Base-by-base conservation (phyloP, 1,140 invertebrate genomes). In the Lordiphosa collinella region DNA sequence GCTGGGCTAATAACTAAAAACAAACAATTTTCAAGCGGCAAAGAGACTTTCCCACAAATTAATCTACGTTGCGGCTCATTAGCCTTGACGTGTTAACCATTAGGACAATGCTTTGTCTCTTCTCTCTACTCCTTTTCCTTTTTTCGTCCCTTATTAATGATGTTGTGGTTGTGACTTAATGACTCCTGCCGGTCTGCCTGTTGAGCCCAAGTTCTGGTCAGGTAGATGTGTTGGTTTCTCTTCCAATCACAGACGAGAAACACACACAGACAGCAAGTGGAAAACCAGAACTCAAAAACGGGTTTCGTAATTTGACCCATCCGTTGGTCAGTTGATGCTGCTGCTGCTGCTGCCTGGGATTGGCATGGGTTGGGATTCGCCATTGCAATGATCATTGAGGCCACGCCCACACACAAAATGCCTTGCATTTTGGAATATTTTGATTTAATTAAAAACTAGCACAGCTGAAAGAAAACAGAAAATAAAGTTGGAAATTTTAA, bases 31-130 rank as follows among this genome's bases (percentile, higher is more conserved):
- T n/a, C 11, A 40, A 25, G 35, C 8, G 8, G 4, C 34, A 16
- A 22, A 35, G 29, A 29, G 14, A 56, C 35, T 37, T 80, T 80
- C 75, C 75, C 75, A 80, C 71, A 82, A 67, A 80, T 80, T 82
- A 80, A 82, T 82, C 76, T 76, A 53, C 4, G 76, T 70, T 71
- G 66, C 52, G 76, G 54, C 75, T 80, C 75, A 80, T 80, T 80
- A 80, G 51, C 71, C 66, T 53, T 12, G 50, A 38, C 61, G 34
- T 70, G 75, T 82, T 82, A 53, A 46, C 60, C 70, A 75, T 80
- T 75, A 80, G 64, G 70, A 73, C 40, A 47, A 53, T 43, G 34
- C 47, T 14, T 59, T 32, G 18, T 34, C 35, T 22, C 29, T 43
- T 32, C 50, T 48, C 54, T 55, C 50, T 11, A 13, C 11, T 6